phyloP scores from a whole-genome alignment of 2,113 vertebrate species.

The Bubo bubo region DNA sequence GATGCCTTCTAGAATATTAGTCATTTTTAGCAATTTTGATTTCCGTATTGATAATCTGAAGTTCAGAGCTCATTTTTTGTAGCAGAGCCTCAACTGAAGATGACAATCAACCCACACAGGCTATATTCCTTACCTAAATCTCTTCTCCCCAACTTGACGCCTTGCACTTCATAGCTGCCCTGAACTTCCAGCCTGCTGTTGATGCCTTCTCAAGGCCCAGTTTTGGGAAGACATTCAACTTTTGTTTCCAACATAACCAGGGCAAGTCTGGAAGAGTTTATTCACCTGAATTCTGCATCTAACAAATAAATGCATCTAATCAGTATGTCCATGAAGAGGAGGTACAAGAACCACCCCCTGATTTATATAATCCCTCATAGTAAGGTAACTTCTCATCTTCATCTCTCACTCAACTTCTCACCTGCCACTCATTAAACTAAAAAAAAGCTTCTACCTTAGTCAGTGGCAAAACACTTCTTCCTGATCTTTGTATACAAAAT shows the following conservation, averaged over 20 bases:
- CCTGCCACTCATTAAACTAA: background rate
- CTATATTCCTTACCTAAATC: background rate
- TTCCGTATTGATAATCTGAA: background rate
- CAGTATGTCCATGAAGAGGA: background rate
- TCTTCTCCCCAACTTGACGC: background rate
- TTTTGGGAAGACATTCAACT: background rate
- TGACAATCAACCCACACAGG: accelerated
- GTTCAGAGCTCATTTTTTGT: background rate
- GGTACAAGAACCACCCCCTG: background rate
- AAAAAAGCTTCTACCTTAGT: background rate
- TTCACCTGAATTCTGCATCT: background rate
- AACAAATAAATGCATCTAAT: background rate
- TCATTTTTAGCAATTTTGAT: background rate
- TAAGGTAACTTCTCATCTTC: background rate
- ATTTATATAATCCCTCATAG: background rate
- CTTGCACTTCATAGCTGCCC: background rate
- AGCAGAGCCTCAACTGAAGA: background rate
- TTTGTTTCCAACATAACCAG: background rate
- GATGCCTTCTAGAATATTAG: background rate
- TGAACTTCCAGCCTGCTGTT: background rate
- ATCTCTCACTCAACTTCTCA: background rate
- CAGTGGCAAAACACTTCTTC: background rate
- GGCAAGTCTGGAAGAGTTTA: background rate
- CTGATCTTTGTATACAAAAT: background rate
- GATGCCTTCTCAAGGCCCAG: background rate